Evolutionary conservation across 1,140 invertebrate genomes (phyloP).

Genomic region (Caenorhabditis tropicalis): DNA sequence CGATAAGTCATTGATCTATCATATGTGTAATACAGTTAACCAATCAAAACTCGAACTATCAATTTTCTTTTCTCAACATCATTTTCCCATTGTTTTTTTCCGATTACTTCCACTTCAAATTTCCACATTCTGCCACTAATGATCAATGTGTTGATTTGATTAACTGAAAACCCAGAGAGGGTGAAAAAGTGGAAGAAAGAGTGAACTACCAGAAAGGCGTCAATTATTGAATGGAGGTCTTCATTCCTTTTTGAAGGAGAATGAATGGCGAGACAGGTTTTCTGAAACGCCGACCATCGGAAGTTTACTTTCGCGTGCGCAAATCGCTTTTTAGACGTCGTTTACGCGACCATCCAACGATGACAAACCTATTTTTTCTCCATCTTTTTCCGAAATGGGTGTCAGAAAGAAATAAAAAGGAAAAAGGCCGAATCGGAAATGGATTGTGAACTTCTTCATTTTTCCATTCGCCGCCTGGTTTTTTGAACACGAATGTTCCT

Average conservation of each 20-base stretch:
- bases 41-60: not conserved
- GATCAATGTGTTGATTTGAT: not conserved
- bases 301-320: constrained; percentile 41
- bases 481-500: not conserved
- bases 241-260: not conserved
- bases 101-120: not conserved
- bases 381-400: not conserved
- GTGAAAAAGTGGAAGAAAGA: not conserved
- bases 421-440: not conserved
- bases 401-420: constrained; percentile 28
- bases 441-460: not conserved
- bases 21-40: not conserved
- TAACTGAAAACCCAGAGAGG: not conserved
- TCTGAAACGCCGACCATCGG: constrained; percentile 34
- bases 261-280: constrained; percentile 39
- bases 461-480: not conserved
- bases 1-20: constrained; percentile 2
- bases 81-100: not conserved
- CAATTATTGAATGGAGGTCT: constrained; percentile 18
- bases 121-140: not conserved
- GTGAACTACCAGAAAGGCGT: not conserved
- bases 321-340: not conserved
- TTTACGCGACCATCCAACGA: constrained; percentile 12
- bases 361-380: not conserved
- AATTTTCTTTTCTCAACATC: not conserved